Conservation (phyloP, 2,888 invertebrate genomes). For the Meghimatium bilineatum region DNA sequence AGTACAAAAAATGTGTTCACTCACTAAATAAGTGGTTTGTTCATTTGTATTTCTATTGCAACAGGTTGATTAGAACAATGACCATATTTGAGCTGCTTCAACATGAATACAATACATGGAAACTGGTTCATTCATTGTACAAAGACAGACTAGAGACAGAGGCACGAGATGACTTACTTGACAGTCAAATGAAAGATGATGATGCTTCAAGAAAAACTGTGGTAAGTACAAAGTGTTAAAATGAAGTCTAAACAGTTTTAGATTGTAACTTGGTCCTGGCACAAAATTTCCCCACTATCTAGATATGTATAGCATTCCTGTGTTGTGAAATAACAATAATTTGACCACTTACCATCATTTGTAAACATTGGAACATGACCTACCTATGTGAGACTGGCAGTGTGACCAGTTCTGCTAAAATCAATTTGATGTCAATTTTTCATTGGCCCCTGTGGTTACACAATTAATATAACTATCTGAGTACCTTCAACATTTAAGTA, state of each 20-base stretch:
- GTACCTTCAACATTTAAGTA: too few species aligned
- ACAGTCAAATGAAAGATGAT: constrained; percentile 55
- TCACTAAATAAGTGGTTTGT: too few species aligned
- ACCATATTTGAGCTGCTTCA: constrained; percentile 79
- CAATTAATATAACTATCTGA: too few species aligned
- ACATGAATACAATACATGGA: constrained; percentile 93
- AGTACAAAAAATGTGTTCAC: too few species aligned
- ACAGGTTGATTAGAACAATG: constrained; percentile 70
- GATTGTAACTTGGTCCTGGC: neutral
- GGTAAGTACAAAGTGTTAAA: constrained; percentile 15
- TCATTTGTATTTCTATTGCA: neutral
- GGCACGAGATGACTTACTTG: constrained; percentile 52
- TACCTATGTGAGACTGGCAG: too few species aligned
- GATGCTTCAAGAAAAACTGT: constrained; percentile 23
- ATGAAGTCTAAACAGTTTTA: neutral
- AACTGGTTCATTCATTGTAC: constrained; percentile 88
- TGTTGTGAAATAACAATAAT: too few species aligned
- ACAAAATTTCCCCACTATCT: neutral
- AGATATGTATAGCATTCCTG: neutral
- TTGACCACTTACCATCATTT: too few species aligned
- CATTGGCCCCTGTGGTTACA: too few species aligned
- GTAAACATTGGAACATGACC: too few species aligned
- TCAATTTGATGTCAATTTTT: too few species aligned
- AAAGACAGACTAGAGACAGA: constrained; percentile 84
- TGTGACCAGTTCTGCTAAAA: too few species aligned